Evolutionary conservation across 53 echinoderm and acorn worm species (phyloP).

Genomic region (Henricia sp.): DNA sequence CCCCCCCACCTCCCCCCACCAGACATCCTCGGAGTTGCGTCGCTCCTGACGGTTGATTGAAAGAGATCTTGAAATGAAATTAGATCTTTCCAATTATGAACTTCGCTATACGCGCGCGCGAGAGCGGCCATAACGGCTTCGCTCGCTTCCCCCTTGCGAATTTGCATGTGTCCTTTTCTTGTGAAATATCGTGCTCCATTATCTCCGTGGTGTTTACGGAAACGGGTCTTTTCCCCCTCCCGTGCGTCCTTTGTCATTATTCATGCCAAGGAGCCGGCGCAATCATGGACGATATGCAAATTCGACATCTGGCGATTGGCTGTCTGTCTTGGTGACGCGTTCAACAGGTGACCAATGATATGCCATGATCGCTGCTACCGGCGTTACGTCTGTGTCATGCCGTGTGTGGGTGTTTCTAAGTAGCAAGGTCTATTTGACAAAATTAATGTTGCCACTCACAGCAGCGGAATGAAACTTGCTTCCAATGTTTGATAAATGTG

Average conservation of each 20-base stretch:
- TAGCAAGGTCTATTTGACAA: no score
- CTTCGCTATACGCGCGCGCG: conserved; percentile 8
- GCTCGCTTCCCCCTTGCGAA: background rate
- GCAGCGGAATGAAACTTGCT: no score
- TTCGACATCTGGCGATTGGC: background rate
- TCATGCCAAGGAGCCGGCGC: conserved; percentile 22
- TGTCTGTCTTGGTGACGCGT: background rate
- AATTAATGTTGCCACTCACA: no score
- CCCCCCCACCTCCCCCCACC: background rate
- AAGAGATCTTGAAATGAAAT: conserved; percentile 39
- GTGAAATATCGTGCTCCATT: conserved; percentile 44
- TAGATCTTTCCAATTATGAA: conserved; percentile 29
- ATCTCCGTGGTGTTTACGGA: conserved; percentile 47
- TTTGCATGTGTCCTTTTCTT: conserved; percentile 34
- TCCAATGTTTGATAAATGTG: no score
- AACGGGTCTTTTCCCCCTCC: background rate
- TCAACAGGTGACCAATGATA: conserved; percentile 49
- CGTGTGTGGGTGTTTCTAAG: no score
- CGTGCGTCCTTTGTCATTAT: background rate
- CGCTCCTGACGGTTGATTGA: conserved; percentile 30
- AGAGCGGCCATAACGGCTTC: background rate
- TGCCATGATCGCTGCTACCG: background rate
- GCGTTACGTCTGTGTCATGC: background rate
- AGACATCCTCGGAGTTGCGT: background rate
- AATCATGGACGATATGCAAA: conserved; percentile 14